phyloP scores from a whole-genome alignment of 2,888 invertebrate genomes.

The Thumatha senex region DNA sequence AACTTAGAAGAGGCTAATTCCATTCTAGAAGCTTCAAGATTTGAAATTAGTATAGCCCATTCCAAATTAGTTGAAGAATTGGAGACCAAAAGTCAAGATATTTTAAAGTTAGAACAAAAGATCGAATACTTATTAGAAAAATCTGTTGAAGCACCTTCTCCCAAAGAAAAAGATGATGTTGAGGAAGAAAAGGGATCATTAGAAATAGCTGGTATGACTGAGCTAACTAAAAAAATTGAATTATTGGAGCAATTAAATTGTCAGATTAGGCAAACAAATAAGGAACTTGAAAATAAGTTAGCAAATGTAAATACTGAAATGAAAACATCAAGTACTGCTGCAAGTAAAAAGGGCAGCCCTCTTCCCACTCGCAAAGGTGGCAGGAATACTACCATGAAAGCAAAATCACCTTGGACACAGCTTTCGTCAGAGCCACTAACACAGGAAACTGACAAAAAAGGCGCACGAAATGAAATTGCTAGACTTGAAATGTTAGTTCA shows the following conservation, averaged over 20 bases:
- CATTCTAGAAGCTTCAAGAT: slow-evolving; percentile 74
- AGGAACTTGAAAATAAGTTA: slow-evolving; percentile 80
- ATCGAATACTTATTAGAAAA: slow-evolving; percentile 47
- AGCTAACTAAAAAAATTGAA: slow-evolving; percentile 77
- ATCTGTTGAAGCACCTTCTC: slow-evolving; percentile 29
- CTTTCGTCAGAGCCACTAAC: slow-evolving; percentile 65
- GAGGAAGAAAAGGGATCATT: slow-evolving; percentile 84
- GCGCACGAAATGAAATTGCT: slow-evolving; percentile 57
- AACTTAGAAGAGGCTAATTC: slow-evolving; percentile 83
- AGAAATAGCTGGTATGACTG: slow-evolving; percentile 70
- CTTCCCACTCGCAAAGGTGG: slow-evolving; percentile 67
- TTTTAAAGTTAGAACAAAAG: slow-evolving; percentile 61
- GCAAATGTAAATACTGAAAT: slow-evolving; percentile 53
- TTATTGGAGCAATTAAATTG: slow-evolving; percentile 78
- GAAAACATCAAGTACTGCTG: slow-evolving; percentile 52
- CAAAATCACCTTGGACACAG: slow-evolving; percentile 76
- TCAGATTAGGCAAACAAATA: slow-evolving; percentile 78
- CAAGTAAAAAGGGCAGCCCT: slow-evolving; percentile 68
- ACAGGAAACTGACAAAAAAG: slow-evolving; percentile 68
- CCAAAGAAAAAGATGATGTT: slow-evolving; percentile 61
- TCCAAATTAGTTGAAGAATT: slow-evolving; percentile 81
- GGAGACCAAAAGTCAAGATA: slow-evolving; percentile 73
- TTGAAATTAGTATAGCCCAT: slow-evolving; percentile 79
- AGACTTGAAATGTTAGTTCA: slow-evolving; percentile 70
- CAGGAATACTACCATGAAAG: slow-evolving; percentile 68